Base-by-base conservation (phyloP, 2,888 invertebrate genomes). In the Campoletis raptor region DNA sequence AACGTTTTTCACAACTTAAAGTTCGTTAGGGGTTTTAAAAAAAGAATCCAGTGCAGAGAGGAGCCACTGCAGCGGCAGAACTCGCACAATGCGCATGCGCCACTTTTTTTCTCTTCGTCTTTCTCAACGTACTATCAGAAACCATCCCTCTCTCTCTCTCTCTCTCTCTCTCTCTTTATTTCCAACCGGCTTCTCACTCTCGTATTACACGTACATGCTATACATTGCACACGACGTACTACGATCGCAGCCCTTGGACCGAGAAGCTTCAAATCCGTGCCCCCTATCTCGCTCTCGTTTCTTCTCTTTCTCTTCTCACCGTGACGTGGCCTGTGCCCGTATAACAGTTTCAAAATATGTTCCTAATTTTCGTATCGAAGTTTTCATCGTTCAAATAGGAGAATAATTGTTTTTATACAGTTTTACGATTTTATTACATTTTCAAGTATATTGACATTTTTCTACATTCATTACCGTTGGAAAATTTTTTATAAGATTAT, bases 1-100 rank as follows among this genome's bases (percentile, higher is more conserved):
- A 57, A n/a, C 9, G 67, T 79, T 79, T 67, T 70, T 79, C 79
- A 79, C 40, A 54, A 69, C 40, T 69, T 30, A 40, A 24, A 40
- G 42, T 40, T 37, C 40, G 79, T 21, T 67, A 37, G 40, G 36
- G 54, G 77, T 10, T 48, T 36, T 42, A 21, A 66, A 67, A 48
- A 78, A 67, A 37, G 24, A 36, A 64, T 30, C 48, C 48, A 37
- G 73, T 54, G 21, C 37, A 37, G 52, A 67, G 77, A 15, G 67
- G 61, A n/a, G 78, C 67, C 45, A 48, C 77, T 67, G 67, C 67
- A 67, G 67, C 67, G 52, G 48, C 21, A n/a, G 9, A 67, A 36
- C n/a, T 24, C 57, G 40, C 18, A 2, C 54, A 21, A 40, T 24
- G 66, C 77, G 77, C 77, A 67, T 40, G 67, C 52, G 67, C 24